These are phyloP conservation scores for Parelbella ahira DNA, from an alignment of 2,888 invertebrate genomes.

Conservation along the genomic window DNA sequence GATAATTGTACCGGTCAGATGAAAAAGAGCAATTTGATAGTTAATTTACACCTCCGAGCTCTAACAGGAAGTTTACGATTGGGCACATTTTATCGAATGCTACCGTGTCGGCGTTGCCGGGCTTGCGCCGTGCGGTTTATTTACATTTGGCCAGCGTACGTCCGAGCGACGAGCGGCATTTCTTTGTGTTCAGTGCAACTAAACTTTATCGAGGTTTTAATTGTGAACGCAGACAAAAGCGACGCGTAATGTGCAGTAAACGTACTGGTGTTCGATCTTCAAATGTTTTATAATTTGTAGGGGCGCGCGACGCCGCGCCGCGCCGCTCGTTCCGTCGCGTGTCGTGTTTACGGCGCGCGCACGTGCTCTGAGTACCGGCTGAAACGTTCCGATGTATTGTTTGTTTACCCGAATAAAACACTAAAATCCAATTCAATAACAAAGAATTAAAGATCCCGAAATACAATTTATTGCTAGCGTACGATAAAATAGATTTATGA, in stretches of 20 bases:
- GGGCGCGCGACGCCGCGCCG: constrained; percentile 54
- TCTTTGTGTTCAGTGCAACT: constrained; percentile 64
- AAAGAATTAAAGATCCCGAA: constrained; percentile 81
- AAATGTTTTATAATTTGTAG: constrained; percentile 67
- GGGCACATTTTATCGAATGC: constrained; percentile 71
- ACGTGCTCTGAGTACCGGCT: constrained; percentile 73
- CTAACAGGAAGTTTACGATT: constrained; percentile 73
- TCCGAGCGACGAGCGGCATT: constrained; percentile 67
- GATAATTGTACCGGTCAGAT: constrained; percentile 63
- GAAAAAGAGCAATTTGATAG: constrained; percentile 70
- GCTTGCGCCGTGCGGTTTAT: constrained; percentile 52
- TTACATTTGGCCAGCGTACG: constrained; percentile 64
- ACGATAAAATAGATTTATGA: constrained; percentile 81
- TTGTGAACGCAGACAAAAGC: constrained; percentile 73
- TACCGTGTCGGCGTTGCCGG: constrained; percentile 42
- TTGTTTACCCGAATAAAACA: constrained; percentile 81
- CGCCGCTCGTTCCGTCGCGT: constrained; percentile 52
- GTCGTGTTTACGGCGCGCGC: constrained; percentile 61
- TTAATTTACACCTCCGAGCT: constrained; percentile 73
- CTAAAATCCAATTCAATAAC: constrained; percentile 81
- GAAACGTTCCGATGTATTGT: constrained; percentile 73
- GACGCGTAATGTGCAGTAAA: constrained; percentile 58
- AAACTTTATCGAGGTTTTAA: constrained; percentile 74
- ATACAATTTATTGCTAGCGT: constrained; percentile 79
- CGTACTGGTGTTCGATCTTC: constrained; percentile 58